phyloP scores from a whole-genome alignment of 2,888 invertebrate species.

The Toxonevra muliebris region DNA sequence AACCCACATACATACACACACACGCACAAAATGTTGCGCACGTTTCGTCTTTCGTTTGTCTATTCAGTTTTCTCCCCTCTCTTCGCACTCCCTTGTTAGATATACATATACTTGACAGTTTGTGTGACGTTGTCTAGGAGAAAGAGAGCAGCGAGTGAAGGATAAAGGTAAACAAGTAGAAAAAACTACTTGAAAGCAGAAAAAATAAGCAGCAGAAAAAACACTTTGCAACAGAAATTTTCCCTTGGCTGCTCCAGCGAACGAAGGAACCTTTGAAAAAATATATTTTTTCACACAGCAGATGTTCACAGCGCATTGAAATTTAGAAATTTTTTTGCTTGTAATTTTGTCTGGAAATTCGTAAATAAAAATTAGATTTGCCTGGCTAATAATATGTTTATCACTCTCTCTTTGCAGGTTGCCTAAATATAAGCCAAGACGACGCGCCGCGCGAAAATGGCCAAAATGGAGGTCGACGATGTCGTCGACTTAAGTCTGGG shows the following conservation, averaged over 20 bases:
- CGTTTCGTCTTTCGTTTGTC: neutral
- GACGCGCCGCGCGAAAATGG: conserved; percentile 65
- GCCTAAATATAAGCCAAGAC: conserved; percentile 54
- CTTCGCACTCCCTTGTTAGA: neutral
- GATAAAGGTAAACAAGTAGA: no score
- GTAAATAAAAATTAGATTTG: neutral
- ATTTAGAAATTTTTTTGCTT: conserved; percentile 17
- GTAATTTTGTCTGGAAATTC: neutral
- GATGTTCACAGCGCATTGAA: conserved; percentile 16
- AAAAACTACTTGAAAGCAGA: neutral
- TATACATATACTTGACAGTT: no score
- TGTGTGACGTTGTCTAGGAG: neutral
- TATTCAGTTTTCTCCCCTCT: neutral
- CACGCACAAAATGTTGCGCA: neutral
- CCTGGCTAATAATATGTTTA: neutral
- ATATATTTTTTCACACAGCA: conserved; percentile 26
- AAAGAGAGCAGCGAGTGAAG: neutral
- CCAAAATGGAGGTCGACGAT: conserved; percentile 89
- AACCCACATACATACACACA: neutral
- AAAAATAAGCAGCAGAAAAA: conserved; percentile 9
- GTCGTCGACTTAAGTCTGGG: conserved; percentile 87
- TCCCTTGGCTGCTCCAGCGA: conserved; percentile 2
- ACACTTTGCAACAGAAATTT: conserved; percentile 28
- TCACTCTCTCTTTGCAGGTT: conserved; percentile 48
- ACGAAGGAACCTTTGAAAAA: conserved; percentile 24